Evolutionary conservation across 1,140 invertebrate species (phyloP).

Genomic region (Lasioglossum baleicum): DNA sequence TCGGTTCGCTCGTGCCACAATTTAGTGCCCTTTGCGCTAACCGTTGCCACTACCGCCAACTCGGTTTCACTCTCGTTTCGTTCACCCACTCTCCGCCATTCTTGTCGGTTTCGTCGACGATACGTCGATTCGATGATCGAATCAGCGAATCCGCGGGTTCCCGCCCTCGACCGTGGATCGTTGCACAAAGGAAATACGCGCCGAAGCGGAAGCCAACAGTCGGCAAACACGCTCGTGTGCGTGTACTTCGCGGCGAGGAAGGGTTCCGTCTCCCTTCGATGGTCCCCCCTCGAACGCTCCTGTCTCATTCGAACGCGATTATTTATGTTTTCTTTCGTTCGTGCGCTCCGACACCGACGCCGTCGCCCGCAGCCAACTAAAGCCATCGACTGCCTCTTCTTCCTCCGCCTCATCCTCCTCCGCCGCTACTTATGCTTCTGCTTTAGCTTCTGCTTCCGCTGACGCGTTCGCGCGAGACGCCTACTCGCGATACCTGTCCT

Average conservation of each 20-base stretch:
- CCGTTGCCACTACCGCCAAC: slow-evolving; percentile 39
- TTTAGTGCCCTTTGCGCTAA: slow-evolving; percentile 60
- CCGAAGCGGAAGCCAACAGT: no score
- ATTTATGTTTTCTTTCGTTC: slow-evolving; percentile 80
- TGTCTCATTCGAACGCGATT: slow-evolving; percentile 81
- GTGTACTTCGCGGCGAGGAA: background rate
- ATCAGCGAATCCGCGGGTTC: no score
- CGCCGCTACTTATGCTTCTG: slow-evolving; percentile 13
- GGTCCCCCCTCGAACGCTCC: slow-evolving; percentile 46
- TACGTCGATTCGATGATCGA: no score
- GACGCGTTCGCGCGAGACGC: background rate
- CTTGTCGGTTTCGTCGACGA: no score
- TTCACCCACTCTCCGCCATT: no score
- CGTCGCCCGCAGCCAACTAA: slow-evolving; percentile 78
- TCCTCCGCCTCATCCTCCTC: slow-evolving; percentile 25
- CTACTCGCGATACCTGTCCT: background rate
- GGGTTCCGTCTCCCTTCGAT: slow-evolving; percentile 2
- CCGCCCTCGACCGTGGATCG: no score
- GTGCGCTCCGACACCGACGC: slow-evolving; percentile 61
- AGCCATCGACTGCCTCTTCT: slow-evolving; percentile 72
- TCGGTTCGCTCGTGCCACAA: slow-evolving; percentile 40
- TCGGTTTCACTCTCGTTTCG: background rate
- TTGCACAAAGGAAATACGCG: no score
- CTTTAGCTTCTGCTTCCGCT: slow-evolving; percentile 16
- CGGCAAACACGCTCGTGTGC: no score